Base-by-base conservation (phyloP, 2,888 invertebrate genomes). In the Chloroclystis v-ata region DNA sequence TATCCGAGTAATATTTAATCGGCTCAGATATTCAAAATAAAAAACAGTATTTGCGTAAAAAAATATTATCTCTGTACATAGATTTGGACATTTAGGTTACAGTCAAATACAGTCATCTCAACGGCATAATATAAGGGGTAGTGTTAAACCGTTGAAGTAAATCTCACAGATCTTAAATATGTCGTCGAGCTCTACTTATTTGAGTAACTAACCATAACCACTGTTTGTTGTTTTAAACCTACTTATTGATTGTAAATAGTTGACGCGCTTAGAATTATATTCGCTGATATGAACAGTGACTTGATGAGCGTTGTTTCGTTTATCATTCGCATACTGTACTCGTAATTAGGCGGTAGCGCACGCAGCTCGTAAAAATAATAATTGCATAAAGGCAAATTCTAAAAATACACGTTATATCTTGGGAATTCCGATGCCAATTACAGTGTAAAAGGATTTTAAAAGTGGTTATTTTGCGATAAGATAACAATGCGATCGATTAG, bases 401-500 rank as follows among this genome's bases (percentile, higher is more conserved):
- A 33, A 11, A 33, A 33, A 33, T n/a, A 14, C 2, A 3, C 14
- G 1, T 10, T 8, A 6, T 9, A 25, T 13, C 5, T 4, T 13
- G 13, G 9, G 13, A 13, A 30, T 13, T 13, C 30, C 9, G 9
- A 38, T 9, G 10, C 10, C 28, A 39, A 39, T 43, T 35, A 25
- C 25, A 42, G 49, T 45, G 33, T 37, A 45, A 12, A 49, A 37
- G n/a, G 28, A 20, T 28, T 11, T 45, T 47, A 28, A 10, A 29
- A 37, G 16, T 40, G 6, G 33, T 30, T 26, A 11, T 41, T 37
- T 43, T 25, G 32, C 26, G 47, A 48, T 47, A 46, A 54, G 37
- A 30, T 30, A 50, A 43, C 25, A 82, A 20, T 82, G 81, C 76
- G 75, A 55, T 56, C 64, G 49, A 37, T 65, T 7, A 47, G 68